Evolutionary conservation across 2,797 vertebrate species (phyloP), one percentile per base, ranked within the genome.

Genomic region (Sylvia borin): DNA sequence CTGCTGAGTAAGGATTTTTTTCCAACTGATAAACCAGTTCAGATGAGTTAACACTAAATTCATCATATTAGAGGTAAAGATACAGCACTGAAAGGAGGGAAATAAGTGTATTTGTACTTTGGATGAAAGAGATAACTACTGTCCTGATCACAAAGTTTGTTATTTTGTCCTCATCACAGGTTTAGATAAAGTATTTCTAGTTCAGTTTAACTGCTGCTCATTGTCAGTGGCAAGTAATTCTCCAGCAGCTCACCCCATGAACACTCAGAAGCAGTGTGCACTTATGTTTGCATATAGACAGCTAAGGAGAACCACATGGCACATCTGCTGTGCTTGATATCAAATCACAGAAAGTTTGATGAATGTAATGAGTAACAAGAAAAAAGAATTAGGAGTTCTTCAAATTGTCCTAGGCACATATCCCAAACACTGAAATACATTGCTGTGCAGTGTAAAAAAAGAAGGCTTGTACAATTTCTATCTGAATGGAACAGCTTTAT

Each of bases 351-450:
- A 87, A 91, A 74, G 21, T 32, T 58, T 92, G 75, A 94, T 88
- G 61, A 88, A 19, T 67, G 45, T 75, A 94, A 90, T 80, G 75
- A 93, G 19, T 47, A 83, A 83, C 40, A 92, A 70, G 53, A 64
- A 89, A 71, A 96, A 93, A 68, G 21, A 84, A 78, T 67, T 71
- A 93, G 19, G 22, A 82, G 42, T 85, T 77, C 57, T 93, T 92
- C 53, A 88, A 79, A 67, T 88, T 83, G 57, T 61, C 50, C 42
- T 87, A 91, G 36, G 79, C 42, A 26, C 21, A 50, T 79, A 85
- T 64, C 21, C 24, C 24, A 88, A 90, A 91, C 40, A 67, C 1
- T 73, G 50, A 79, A 93, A 93, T 47, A 42, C 17, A 50, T 55
- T 67, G 42, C 10, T 40, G 50, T 71, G 43, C 42, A 68, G 16